phyloP scores from a whole-genome alignment of 2,113 vertebrate genomes.

The Paralichthys olivaceus region DNA sequence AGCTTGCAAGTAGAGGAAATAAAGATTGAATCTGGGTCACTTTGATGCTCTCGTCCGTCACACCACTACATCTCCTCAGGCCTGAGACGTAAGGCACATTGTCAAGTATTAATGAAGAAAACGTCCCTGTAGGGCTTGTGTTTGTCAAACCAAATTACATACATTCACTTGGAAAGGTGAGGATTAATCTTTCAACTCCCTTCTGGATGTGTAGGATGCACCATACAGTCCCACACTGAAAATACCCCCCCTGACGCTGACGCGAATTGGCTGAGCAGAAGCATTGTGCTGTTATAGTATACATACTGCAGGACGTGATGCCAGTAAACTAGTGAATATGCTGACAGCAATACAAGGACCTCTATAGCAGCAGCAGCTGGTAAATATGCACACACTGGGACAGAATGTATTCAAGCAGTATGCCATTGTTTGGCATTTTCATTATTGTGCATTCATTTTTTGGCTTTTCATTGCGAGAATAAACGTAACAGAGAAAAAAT shows the following conservation, averaged over 20 bases:
- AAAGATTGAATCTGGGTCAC: conserved; percentile 84
- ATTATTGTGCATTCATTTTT: conserved; percentile 53
- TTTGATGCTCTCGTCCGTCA: conserved; percentile 76
- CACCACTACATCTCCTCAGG: conserved; percentile 70
- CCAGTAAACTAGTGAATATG: conserved; percentile 56
- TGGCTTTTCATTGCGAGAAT: conserved; percentile 26
- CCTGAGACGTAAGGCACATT: conserved; percentile 74
- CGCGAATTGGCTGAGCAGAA: conserved; percentile 72
- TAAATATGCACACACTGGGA: conserved; percentile 56
- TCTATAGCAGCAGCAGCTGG: conserved; percentile 27
- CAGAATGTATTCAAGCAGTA: conserved; percentile 21
- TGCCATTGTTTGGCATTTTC: conserved; percentile 43
- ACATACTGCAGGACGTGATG: conserved; percentile 52
- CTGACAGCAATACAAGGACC: conserved; percentile 52
- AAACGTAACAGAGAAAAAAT: conserved; percentile 24
- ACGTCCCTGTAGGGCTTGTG: conserved; percentile 75
- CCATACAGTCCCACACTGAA: conserved; percentile 57
- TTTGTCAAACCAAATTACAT: conserved; percentile 85
- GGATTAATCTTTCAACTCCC: conserved; percentile 82
- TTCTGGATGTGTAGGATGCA: conserved; percentile 74
- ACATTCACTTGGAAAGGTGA: conserved; percentile 79
- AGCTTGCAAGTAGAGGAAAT: conserved; percentile 70
- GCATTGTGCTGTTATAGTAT: conserved; percentile 64
- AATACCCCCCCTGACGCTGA: conserved; percentile 65
- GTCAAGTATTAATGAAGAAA: conserved; percentile 86